Evolutionary conservation across 2,113 vertebrate genomes (phyloP).

Genomic region (Eidolon helvum): DNA sequence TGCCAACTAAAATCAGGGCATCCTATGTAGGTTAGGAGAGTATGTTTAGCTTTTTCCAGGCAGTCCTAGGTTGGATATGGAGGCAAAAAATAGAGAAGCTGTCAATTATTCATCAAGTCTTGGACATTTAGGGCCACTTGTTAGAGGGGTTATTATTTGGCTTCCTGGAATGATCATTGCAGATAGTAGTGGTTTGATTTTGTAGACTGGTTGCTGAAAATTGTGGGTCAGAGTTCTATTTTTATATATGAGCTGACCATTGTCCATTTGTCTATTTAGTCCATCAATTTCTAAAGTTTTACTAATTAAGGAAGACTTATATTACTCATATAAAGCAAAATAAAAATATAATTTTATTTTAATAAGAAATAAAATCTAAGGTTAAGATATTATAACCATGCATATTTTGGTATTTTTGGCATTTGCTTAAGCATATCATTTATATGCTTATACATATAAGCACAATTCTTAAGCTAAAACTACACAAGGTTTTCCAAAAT

Average conservation of each 20-base stretch:
- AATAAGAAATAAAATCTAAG: slow-evolving; percentile 15
- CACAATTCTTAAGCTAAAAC: not conserved
- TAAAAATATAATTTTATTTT: not conserved
- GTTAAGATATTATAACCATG: not conserved
- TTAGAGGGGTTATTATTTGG: not conserved
- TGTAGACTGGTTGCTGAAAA: not conserved
- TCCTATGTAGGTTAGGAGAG: not conserved
- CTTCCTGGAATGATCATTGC: not conserved
- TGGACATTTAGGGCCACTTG: not conserved
- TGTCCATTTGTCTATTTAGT: not conserved
- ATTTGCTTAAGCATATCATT: not conserved
- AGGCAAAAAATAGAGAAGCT: not conserved
- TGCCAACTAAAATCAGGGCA: not conserved
- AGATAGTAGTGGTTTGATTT: not conserved
- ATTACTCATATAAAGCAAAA: not conserved
- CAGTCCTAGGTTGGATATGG: not conserved
- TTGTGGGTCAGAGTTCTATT: not conserved
- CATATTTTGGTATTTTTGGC: not conserved
- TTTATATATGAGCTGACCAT: not conserved
- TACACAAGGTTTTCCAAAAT: not conserved
- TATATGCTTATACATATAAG: not conserved
- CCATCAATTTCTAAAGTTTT: not conserved
- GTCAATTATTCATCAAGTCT: not conserved
- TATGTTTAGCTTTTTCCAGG: not conserved
- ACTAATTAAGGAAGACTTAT: not conserved